Conservation (phyloP, 2,888 invertebrate species). For the Ophonus ardosiacus region DNA sequence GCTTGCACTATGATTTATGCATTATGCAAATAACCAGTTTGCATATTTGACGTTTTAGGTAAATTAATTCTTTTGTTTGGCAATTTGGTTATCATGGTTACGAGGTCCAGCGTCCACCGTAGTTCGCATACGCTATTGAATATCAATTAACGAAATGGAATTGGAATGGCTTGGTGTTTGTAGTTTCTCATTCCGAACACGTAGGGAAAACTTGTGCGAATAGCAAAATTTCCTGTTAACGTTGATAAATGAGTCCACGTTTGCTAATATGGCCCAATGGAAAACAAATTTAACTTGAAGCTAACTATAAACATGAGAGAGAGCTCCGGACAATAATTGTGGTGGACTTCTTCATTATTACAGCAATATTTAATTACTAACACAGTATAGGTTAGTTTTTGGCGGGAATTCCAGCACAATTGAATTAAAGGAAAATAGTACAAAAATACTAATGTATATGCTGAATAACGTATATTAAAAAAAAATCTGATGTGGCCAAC, state of each 20-base stretch:
- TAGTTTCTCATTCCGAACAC: constrained; percentile 30
- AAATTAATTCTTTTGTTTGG: constrained; percentile 23
- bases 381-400: too few relatives aligned
- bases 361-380: too few relatives aligned
- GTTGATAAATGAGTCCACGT: constrained; percentile 22
- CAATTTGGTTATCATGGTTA: constrained; percentile 3
- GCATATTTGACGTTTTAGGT: neutral
- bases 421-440: too few relatives aligned
- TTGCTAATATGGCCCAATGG: constrained; percentile 34
- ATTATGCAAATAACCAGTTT: neutral
- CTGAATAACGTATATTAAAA: too few relatives aligned
- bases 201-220: constrained; percentile 40
- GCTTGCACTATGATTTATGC: neutral
- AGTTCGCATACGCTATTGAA: constrained; percentile 7
- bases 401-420: too few relatives aligned
- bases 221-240: constrained; percentile 48
- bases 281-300: constrained; percentile 37
- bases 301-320: neutral
- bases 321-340: neutral
- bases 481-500: too few relatives aligned
- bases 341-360: too few relatives aligned
- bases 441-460: too few relatives aligned
- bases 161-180: constrained; percentile 23
- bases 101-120: neutral
- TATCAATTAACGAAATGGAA: constrained; percentile 44